phyloP scores from a whole-genome alignment of 1,140 invertebrate species.

The Drosophila ironensis region DNA sequence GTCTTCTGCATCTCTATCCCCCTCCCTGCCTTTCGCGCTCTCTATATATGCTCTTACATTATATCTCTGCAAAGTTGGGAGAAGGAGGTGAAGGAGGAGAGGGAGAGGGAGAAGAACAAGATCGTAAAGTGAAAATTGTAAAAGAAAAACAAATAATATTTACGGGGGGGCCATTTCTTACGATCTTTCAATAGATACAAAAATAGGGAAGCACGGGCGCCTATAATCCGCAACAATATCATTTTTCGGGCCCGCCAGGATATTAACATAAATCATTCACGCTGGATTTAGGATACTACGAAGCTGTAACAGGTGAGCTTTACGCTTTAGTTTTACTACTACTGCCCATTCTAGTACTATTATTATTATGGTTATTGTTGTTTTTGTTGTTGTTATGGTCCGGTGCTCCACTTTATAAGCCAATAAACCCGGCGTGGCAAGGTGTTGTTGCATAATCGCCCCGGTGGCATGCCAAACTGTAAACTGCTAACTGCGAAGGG shows the following conservation, averaged over 20 bases:
- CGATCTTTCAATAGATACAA: constrained; percentile 24
- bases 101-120: constrained; percentile 25
- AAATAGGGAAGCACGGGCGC: not conserved
- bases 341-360: no score
- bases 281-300: constrained; percentile 82
- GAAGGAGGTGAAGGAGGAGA: constrained; percentile 1
- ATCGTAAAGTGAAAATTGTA: constrained; percentile 54
- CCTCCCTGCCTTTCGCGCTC: not conserved
- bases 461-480: constrained; percentile 7
- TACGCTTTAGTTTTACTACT: no score
- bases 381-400: constrained; percentile 16
- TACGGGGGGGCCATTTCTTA: constrained; percentile 34
- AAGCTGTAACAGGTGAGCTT: constrained; percentile 81
- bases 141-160: constrained; percentile 48
- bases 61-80: constrained; percentile 4
- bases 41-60: no score
- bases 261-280: constrained; percentile 78
- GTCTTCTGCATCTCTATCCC: constrained; percentile 34
- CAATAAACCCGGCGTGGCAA: constrained; percentile 23
- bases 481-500: no score
- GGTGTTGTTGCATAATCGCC: constrained; percentile 35
- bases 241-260: constrained; percentile 45
- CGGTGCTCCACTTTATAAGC: constrained; percentile 35
- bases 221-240: constrained; percentile 7
- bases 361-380: not conserved